Conservation (phyloP, 2,113 vertebrate genomes). For the Podocnemis expansa region DNA sequence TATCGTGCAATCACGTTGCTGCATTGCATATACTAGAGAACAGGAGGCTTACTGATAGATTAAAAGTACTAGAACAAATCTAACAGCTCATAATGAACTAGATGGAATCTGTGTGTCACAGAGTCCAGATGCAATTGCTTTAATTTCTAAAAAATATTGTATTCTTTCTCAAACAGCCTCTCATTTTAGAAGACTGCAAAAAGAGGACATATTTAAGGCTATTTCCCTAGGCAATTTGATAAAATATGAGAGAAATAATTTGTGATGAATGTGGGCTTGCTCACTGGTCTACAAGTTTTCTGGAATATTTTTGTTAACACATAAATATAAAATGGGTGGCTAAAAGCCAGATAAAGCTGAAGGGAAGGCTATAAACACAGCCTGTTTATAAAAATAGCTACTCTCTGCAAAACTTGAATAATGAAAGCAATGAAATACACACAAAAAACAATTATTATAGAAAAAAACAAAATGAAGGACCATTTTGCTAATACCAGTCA, state of each 20-base stretch:
- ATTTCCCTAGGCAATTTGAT: not conserved
- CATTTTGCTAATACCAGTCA: not conserved
- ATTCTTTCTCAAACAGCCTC: not conserved
- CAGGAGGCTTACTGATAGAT: not conserved
- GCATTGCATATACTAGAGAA: not conserved
- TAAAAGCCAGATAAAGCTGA: not conserved
- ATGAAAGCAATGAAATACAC: not conserved
- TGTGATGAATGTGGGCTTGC: not conserved
- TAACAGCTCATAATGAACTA: not conserved
- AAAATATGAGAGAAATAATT: not conserved
- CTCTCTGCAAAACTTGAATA: not conserved
- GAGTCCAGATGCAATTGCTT: not conserved
- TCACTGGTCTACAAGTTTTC: not conserved
- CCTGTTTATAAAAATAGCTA: not conserved
- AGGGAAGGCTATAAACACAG: not conserved
- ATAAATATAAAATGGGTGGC: not conserved
- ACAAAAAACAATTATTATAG: not conserved
- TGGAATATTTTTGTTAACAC: not conserved
- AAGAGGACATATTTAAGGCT: not conserved
- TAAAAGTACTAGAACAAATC: too few relatives aligned
- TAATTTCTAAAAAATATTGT: not conserved
- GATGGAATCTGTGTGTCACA: not conserved
- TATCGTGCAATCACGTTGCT: not conserved
- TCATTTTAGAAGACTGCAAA: not conserved
- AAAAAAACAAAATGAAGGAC: not conserved